Base-by-base conservation (phyloP, 2,113 vertebrate genomes). In the Protobothrops mucrosquamatus region DNA sequence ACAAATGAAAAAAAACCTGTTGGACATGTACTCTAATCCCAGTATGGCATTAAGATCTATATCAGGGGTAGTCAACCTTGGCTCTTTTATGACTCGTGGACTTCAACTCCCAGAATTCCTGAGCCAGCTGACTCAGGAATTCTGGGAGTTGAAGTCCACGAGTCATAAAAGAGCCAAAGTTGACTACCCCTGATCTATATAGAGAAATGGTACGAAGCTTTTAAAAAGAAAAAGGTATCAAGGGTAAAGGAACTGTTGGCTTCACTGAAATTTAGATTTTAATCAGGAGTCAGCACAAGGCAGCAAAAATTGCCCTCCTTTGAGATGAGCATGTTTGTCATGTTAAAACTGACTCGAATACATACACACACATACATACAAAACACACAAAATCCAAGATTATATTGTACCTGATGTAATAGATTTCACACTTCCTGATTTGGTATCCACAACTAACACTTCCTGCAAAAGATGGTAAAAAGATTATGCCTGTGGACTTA, bases 361-460 rank as follows among this genome's bases (percentile, higher is more conserved):
- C 1, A 12, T 11, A 2, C 4, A 1, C 69, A 9, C 14, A 34
- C 1, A 81, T 3, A 55, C 54, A 51, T 51, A 51, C 48, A 51
- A 51, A 51, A 51, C 52, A 56, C 34, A 39, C 69, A 81, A 7
- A 20, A 39, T 8, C 18, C 39, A 81, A 81, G 69, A 81, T 81
- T 81, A 81, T 3, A 64, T 22, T 97, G 96, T 94, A 98, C 98
- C 97, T 91, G 97, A 93, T 39, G 98, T 98, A 87, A 98, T 95
- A 92, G 97, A 97, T 22, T 97, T 97, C 23, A 93, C 91, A 29
- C 89, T 96, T 20, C 98, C 97, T 51, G 96, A 97, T 89, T 94
- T 96, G 23, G 95, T 98, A 89, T 98, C 97, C 95, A 98, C 97
- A 94, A 98, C 93, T 69, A 98, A 92, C 26, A 98, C 95, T 55